These are phyloP conservation scores for Drosophila mayri DNA, from an alignment of 1,140 invertebrate species.

Conservation along the genomic window DNA sequence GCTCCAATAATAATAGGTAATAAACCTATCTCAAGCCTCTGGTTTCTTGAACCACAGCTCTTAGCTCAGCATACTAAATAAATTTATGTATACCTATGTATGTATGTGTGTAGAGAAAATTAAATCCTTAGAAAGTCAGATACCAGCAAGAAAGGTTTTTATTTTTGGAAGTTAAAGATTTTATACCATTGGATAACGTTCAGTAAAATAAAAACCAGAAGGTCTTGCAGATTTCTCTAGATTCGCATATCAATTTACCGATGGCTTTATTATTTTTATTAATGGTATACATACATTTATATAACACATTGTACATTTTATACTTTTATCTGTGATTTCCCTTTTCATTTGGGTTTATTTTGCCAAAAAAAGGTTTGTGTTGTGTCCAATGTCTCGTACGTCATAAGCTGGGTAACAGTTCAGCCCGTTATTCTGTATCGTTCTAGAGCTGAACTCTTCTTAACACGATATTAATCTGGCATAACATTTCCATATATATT, in stretches of 20 bases:
- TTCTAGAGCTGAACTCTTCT: slow-evolving; percentile 5
- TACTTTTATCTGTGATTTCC: background rate
- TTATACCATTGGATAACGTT: background rate
- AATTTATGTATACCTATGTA: background rate
- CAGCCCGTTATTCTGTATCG: slow-evolving; percentile 8
- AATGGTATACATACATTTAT: slow-evolving; percentile 12
- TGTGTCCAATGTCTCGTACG: background rate
- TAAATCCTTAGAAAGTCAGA: background rate
- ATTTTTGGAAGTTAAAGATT: background rate
- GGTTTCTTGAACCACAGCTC: slow-evolving; percentile 24
- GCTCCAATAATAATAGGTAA: slow-evolving; percentile 48
- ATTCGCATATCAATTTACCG: background rate
- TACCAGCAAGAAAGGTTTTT: background rate
- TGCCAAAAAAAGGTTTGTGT: background rate
- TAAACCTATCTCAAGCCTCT: slow-evolving; percentile 54
- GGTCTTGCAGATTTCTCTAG: background rate
- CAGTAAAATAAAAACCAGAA: no score
- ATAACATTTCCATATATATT: slow-evolving; percentile 24
- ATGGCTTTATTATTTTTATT: no score
- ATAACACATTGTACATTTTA: background rate
- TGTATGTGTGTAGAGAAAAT: slow-evolving; percentile 5
- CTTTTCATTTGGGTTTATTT: background rate
- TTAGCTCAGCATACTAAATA: background rate
- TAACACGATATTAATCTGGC: slow-evolving; percentile 27
- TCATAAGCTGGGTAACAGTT: slow-evolving; percentile 17